These are phyloP conservation scores for Butastur rufipennis DNA, from an alignment of 2,113 vertebrate genomes.

Conservation along the genomic window DNA sequence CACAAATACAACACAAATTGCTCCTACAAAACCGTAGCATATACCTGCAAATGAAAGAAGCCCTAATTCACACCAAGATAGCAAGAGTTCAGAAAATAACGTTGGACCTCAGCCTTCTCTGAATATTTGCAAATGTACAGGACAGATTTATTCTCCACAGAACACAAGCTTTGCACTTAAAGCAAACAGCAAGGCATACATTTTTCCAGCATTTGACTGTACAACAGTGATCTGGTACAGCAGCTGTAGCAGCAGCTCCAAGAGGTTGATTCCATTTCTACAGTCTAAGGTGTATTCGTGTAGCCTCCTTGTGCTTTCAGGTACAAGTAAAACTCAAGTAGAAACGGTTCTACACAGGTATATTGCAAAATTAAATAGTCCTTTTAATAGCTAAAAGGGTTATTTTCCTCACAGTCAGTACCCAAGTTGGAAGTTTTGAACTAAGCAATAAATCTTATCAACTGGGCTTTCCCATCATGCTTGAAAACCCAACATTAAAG, in stretches of 20 bases:
- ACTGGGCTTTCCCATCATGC: background rate
- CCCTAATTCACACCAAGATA: background rate
- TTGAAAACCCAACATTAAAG: background rate
- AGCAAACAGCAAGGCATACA: background rate
- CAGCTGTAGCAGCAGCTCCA: background rate
- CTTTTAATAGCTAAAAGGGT: background rate
- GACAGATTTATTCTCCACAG: background rate
- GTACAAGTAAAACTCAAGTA: background rate
- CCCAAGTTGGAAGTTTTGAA: background rate
- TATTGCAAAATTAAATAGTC: background rate
- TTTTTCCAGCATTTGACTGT: background rate
- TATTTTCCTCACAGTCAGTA: background rate
- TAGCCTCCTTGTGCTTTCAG: background rate
- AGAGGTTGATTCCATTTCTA: background rate
- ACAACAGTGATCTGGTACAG: background rate
- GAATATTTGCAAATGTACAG: background rate
- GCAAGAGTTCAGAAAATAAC: background rate
- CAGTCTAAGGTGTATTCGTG: fast-evolving
- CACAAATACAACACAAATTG: background rate
- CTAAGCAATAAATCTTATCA: background rate
- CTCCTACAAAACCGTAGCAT: background rate
- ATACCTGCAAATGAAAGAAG: background rate
- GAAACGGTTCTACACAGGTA: background rate
- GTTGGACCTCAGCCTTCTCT: background rate
- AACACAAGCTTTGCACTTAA: background rate